Conservation (phyloP, 2,797 vertebrate species). For the Oryzias sinensis region DNA sequence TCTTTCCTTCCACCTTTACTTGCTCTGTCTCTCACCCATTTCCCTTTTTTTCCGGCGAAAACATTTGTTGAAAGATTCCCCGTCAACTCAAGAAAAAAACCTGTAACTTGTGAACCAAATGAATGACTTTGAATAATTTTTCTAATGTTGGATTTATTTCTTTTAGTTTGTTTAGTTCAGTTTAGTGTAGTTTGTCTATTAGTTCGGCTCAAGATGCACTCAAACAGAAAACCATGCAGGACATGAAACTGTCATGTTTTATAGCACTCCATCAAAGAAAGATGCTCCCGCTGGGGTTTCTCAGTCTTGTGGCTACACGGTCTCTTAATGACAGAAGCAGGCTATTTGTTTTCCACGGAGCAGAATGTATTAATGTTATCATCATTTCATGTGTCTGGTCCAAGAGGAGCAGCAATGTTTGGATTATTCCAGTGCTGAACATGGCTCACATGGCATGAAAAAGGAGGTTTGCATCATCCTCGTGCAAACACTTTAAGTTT, state of each 20-base stretch:
- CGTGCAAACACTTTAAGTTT: slow-evolving; percentile 24
- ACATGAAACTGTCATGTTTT: slow-evolving; percentile 16
- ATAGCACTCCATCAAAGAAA: slow-evolving; percentile 18
- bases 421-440: neutral
- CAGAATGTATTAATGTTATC: slow-evolving; percentile 8
- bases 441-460: slow-evolving; percentile 36
- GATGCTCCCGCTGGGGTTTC: slow-evolving; percentile 14
- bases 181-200: neutral
- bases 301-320: slow-evolving; percentile 13
- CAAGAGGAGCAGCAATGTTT: slow-evolving; percentile 17
- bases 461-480: slow-evolving; percentile 55
- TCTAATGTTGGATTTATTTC: neutral
- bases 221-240: neutral
- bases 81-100: slow-evolving; percentile 24
- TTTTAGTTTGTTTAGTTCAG: neutral
- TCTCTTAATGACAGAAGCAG: slow-evolving; percentile 25
- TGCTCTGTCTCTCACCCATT: slow-evolving; percentile 16
- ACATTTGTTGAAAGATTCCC: slow-evolving; percentile 25
- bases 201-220: slow-evolving; percentile 7
- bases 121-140: neutral
- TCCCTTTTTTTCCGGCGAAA: slow-evolving; percentile 22
- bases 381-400: slow-evolving; percentile 12
- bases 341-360: slow-evolving; percentile 36
- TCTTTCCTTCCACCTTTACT: slow-evolving; percentile 18
- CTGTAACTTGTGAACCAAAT: neutral